A percentile compares a stretch with the other conserved stretches of the same genome.
Evolutionary conservation across 1,140 invertebrate species (phyloP).

Genomic region (Heterodera schachtii): DNA sequence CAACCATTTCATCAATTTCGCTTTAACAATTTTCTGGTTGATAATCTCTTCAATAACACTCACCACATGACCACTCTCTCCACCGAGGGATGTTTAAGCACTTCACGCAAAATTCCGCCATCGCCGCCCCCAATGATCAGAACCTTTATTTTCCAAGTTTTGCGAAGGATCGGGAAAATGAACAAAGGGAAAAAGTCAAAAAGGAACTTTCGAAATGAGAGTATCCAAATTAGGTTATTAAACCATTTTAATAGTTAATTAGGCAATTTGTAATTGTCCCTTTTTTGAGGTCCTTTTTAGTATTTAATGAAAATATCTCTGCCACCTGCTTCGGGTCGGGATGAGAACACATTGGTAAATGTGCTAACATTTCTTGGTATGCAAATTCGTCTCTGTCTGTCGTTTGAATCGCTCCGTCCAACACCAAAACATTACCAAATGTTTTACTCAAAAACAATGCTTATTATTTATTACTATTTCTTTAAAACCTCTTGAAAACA

Average conservation of each 20-base stretch:
- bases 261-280: no score
- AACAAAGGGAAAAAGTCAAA: background rate
- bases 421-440: constrained; percentile 83
- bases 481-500: constrained; percentile 82
- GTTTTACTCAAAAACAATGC: constrained; percentile 72
- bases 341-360: constrained; percentile 84
- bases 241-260: no score
- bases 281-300: no score
- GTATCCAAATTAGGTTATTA: no score
- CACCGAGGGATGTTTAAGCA: constrained; percentile 86
- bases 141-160: constrained; percentile 69
- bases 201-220: no score
- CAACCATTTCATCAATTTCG: constrained; percentile 87
- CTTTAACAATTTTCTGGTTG: background rate
- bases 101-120: constrained; percentile 90
- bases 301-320: no score
- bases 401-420: constrained; percentile 96
- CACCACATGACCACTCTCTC: constrained; percentile 81
- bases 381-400: constrained; percentile 94
- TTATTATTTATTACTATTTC: constrained; percentile 21
- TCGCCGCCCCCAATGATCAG: constrained; percentile 96
- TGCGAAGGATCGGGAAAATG: constrained; percentile 14
- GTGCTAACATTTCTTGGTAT: constrained; percentile 98
- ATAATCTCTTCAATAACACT: background rate
- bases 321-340: constrained; percentile 82